phyloP scores from a whole-genome alignment of 2,797 vertebrate genomes.

The Malurus splendens region DNA sequence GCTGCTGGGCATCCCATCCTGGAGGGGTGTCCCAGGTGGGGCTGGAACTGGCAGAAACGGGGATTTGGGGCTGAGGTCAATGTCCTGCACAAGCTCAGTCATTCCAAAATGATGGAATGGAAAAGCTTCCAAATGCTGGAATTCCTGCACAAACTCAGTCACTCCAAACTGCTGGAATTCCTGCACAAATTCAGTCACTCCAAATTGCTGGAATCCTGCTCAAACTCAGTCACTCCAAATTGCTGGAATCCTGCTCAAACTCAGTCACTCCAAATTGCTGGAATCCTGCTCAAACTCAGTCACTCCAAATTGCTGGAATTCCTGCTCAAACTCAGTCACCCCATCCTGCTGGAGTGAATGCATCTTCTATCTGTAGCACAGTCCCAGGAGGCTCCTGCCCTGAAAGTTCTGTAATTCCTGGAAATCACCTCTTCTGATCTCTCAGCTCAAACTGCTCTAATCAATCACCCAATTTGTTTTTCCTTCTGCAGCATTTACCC shows the following conservation, averaged over 20 bases:
- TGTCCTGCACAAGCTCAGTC: rapidly evolving
- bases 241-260: not conserved
- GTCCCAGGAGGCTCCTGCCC: not conserved
- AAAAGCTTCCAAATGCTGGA: not conserved
- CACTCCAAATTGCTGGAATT: too few species aligned
- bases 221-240: not conserved
- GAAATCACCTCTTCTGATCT: not conserved
- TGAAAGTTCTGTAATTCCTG: not conserved
- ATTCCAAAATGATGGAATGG: not conserved
- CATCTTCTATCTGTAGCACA: rapidly evolving
- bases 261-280: too few species aligned
- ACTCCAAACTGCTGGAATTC: not conserved
- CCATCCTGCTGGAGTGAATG: not conserved
- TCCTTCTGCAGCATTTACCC: not conserved
- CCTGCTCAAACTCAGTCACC: not conserved
- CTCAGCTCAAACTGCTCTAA: not conserved
- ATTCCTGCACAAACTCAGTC: not conserved
- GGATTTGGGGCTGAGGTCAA: rapidly evolving
- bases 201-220: not conserved
- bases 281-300: not conserved
- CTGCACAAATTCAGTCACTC: not conserved
- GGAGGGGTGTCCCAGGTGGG: not conserved
- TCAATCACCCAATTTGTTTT: not conserved
- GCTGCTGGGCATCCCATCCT: not conserved
- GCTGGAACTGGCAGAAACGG: not conserved